These are phyloP conservation scores for Hyaena hyaena DNA, from an alignment of 2,113 vertebrate species.

Conservation along the genomic window DNA sequence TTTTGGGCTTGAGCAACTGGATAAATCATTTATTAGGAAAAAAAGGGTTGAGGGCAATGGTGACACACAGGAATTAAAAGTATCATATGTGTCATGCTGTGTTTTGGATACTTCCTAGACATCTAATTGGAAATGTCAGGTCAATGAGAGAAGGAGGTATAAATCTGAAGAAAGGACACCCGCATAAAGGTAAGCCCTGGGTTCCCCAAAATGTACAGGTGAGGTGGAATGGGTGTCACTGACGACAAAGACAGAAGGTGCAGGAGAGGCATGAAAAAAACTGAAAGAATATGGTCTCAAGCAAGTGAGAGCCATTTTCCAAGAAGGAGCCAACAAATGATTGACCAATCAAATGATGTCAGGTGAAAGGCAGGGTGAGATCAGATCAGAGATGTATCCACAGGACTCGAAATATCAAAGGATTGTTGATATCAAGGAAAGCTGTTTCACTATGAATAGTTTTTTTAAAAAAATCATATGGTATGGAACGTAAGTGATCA, in stretches of 20 bases:
- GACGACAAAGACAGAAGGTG: not conserved
- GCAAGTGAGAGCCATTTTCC: not conserved
- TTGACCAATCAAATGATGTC: not conserved
- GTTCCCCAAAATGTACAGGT: not conserved
- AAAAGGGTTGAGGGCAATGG: not conserved
- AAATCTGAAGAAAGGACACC: constrained; percentile 14
- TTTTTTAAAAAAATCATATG: not conserved
- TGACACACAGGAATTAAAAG: not conserved
- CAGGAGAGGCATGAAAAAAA: not conserved
- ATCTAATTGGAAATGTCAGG: not conserved
- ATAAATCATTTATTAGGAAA: not conserved
- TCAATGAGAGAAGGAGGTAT: not conserved
- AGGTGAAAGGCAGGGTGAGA: not conserved
- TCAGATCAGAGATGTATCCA: not conserved
- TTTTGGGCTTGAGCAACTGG: not conserved
- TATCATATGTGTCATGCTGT: not conserved
- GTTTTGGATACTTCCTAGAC: not conserved
- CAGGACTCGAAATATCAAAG: not conserved
- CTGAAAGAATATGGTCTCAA: not conserved
- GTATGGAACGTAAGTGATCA: not conserved
- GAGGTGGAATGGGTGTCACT: not conserved
- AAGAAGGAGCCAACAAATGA: constrained; percentile 50
- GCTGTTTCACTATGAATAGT: not conserved
- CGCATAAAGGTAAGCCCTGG: not conserved
- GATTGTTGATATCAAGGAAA: not conserved